Base-by-base conservation (phyloP, 2,888 invertebrate species). In the Pachliopta kotzebuea region DNA sequence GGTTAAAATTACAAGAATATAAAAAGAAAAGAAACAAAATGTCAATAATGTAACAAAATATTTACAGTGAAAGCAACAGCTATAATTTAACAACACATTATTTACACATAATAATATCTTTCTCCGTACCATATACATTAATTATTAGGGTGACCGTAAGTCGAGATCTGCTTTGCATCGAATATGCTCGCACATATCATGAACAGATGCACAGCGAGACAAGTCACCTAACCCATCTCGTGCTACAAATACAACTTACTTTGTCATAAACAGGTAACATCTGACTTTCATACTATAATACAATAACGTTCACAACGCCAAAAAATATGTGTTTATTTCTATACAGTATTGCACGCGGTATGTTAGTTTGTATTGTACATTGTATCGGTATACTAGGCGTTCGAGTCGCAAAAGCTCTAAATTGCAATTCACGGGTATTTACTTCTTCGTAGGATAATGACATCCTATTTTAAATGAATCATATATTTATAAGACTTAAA, bases 191-290 rank as follows among this genome's bases (percentile, higher is more conserved):
- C 37, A 52, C n/a, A 45, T 31, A 37, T 50, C 21, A 24, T 21
- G 59, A 29, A 21, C 14, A 29, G 56, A 50, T 31, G 54, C 26
- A 31, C 50, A 29, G n/a, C 56, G 55, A 45, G 57, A 61, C 53
- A 58, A 57, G 57, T n/a, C 23, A 69, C 65, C 31, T 50, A 62
- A 68, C 63, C 62, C 68, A 68, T 69, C 67, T 59, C 72, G 71
- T 83, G 81, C 81, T 89, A 88, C 85, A 85, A 52, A 85, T 88
- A 90, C 89, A 90, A 84, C 85, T 88, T 85, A 89, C 84, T 90
- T 90, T 88, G 87, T 88, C 88, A 89, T 89, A 90, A n/a, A 91
- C 90, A 90, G 91, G 91, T 91, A 91, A 91, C 91, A 91, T 90
- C 86, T 90, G 90, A 91, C 90, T 90, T 90, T 83, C 86, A 88